Conservation (phyloP, 2,888 invertebrate species). For the Meliscaeva auricollis region DNA sequence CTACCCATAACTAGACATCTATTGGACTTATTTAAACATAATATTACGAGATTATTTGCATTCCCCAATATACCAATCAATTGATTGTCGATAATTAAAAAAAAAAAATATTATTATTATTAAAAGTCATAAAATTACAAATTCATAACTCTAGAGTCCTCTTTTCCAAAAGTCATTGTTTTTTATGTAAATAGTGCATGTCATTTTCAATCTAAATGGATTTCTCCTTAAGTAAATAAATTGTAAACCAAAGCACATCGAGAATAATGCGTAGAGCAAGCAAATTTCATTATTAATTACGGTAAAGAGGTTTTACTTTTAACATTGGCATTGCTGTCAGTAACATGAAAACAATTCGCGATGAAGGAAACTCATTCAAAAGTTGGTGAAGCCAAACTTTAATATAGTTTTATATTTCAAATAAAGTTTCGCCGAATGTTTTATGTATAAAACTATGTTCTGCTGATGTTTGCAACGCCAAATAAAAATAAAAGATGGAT, state of each 20-base stretch:
- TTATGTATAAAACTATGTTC: background rate
- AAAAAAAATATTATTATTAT: background rate
- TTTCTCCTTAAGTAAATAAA: background rate
- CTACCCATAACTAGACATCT: slow-evolving; percentile 39
- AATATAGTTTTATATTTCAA: slow-evolving; percentile 7
- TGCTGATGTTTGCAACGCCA: background rate
- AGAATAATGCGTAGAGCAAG: background rate
- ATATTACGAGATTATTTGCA: background rate
- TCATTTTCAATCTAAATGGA: background rate
- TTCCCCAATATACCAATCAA: background rate
- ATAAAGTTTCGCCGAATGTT: background rate
- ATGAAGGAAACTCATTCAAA: slow-evolving; percentile 15
- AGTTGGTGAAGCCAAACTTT: background rate
- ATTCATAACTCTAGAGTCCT: background rate
- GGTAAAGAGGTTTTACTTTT: background rate
- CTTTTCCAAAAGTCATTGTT: slow-evolving; percentile 1
- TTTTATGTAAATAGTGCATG: background rate
- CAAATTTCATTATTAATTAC: no score
- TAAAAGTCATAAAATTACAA: background rate
- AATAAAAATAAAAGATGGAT: background rate
- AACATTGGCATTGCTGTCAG: background rate
- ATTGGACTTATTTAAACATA: slow-evolving; percentile 37
- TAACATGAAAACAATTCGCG: background rate
- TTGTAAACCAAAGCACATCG: background rate
- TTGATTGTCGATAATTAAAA: slow-evolving; percentile 18